Evolutionary conservation across 2,888 invertebrate genomes (phyloP).

Genomic region (Sycophila texana): DNA sequence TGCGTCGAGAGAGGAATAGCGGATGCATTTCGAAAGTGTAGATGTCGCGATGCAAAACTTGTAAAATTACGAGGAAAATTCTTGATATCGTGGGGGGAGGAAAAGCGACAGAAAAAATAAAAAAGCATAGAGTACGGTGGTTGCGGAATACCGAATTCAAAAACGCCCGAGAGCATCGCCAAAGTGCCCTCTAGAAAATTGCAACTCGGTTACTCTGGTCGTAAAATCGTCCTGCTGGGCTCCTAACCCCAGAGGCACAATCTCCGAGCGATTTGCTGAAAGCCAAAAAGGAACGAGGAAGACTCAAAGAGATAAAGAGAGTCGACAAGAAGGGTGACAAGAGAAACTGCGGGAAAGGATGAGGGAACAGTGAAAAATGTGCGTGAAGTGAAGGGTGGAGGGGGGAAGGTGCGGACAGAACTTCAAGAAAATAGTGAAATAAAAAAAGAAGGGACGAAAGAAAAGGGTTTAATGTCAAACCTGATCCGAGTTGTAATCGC

Average conservation of each 20-base stretch:
- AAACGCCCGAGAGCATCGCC: slow-evolving; percentile 4
- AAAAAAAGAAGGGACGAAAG: too few relatives aligned
- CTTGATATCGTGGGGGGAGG: not conserved
- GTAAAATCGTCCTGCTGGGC: slow-evolving; percentile 44
- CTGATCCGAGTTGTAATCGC: too few relatives aligned
- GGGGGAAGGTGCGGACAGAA: not conserved
- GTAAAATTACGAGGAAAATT: slow-evolving; percentile 9
- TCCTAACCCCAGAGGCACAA: slow-evolving; percentile 43
- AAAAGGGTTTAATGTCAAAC: too few relatives aligned
- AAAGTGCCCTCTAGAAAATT: slow-evolving; percentile 46
- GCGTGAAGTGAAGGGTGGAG: not conserved
- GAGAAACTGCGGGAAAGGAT: not conserved
- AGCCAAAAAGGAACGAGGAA: slow-evolving; percentile 22
- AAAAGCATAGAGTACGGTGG: slow-evolving; percentile 11
- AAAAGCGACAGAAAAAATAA: slow-evolving; percentile 2
- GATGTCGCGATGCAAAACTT: slow-evolving; percentile 2
- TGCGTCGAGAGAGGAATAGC: too few relatives aligned
- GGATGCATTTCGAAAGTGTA: not conserved
- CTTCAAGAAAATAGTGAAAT: not conserved
- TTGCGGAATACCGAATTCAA: slow-evolving; percentile 31
- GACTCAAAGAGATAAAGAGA: slow-evolving; percentile 30
- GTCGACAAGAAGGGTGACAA: not conserved
- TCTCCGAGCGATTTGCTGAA: slow-evolving; percentile 46
- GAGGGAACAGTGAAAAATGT: not conserved
- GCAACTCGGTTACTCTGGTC: slow-evolving; percentile 40